Base-by-base conservation (phyloP, 1,140 invertebrate species). In the Venustaconcha ellipsiformis region DNA sequence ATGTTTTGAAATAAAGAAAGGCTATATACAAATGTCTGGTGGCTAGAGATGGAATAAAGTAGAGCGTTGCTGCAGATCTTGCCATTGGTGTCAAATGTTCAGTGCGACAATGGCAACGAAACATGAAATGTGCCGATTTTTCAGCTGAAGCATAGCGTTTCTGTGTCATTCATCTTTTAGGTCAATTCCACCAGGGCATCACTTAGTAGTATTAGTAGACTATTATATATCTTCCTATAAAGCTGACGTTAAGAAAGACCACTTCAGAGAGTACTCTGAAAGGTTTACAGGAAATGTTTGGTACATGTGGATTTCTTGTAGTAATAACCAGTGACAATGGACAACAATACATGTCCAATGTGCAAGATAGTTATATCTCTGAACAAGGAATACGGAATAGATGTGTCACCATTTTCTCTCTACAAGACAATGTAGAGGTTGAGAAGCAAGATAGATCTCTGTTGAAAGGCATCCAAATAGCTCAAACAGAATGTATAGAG, bases 341-440 rank as follows among this genome's bases (percentile, higher is more conserved):
- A 26, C 76, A 76, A 2, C 73, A 76, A 23, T 80, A 78, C 63
- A 69, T 67, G 17, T 76, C 70, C 14, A 37, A 74, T 14, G 56
- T 66, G 81, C 80, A n/a, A 12, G 55, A 59, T 26, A 15, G 63
- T 1, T 79, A 60, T 57, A 15, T 81, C 20, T 23, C 67, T 57
- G 1, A 69, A 48, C 67, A 30, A 30, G 26, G 26, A 30, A 30
- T 30, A 30, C 26, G 26, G 2, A 1, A 30, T 30, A 2, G 26
- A 30, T 30, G 26, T 30, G 1, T 30, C 2, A 30, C 26, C 26
- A 1, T 30, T 3, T 3, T 30, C 26, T 82, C 71, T 72, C 74
- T 80, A 15, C 78, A 81, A 57, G 73, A 67, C 18, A 85, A 85
- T 72, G 75, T 79, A 0, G 78, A 83, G 23, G 71, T 81, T 14